Percentiles rank a stretch among this genome's conserved stretches.
phyloP scores from a whole-genome alignment of 2,888 invertebrate species.

The Drosophila paramelanica region DNA sequence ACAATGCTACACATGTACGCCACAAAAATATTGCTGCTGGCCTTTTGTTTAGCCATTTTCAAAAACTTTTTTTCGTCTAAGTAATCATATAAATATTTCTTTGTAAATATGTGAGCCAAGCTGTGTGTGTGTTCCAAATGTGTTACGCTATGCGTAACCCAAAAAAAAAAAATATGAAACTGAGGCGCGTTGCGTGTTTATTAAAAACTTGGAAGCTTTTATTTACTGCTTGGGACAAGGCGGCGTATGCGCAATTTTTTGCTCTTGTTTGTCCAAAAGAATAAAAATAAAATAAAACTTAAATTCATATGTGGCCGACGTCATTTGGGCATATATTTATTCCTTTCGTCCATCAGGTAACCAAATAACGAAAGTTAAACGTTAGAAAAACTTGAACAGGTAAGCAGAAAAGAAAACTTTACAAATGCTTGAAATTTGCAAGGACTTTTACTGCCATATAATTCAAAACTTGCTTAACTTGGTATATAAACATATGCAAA shows the following conservation, averaged over 20 bases:
- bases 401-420: background rate
- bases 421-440: background rate
- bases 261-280: slow-evolving; percentile 41
- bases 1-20: slow-evolving; percentile 22
- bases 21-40: slow-evolving; percentile 40
- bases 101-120: slow-evolving; percentile 52
- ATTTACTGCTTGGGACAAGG: slow-evolving; percentile 19
- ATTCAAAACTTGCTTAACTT: too few relatives aligned
- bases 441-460: too few relatives aligned
- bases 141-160: slow-evolving; percentile 21
- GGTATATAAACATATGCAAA: too few relatives aligned
- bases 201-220: slow-evolving; percentile 68
- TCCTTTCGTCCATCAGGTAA: background rate
- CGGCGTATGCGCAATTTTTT: slow-evolving; percentile 46
- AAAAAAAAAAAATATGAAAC: slow-evolving; percentile 35
- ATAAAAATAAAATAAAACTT: slow-evolving; percentile 22
- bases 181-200: slow-evolving; percentile 71
- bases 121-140: slow-evolving; percentile 22
- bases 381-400: background rate
- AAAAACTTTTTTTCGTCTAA: slow-evolving; percentile 50
- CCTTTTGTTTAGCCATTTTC: slow-evolving; percentile 49
- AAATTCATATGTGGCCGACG: slow-evolving; percentile 31
- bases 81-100: slow-evolving; percentile 77
- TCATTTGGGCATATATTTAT: background rate
- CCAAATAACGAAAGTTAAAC: background rate